Conservation (phyloP, 30 jellyfish, hydroid and myxozoan species). For the Nemopilema nomurai region DNA sequence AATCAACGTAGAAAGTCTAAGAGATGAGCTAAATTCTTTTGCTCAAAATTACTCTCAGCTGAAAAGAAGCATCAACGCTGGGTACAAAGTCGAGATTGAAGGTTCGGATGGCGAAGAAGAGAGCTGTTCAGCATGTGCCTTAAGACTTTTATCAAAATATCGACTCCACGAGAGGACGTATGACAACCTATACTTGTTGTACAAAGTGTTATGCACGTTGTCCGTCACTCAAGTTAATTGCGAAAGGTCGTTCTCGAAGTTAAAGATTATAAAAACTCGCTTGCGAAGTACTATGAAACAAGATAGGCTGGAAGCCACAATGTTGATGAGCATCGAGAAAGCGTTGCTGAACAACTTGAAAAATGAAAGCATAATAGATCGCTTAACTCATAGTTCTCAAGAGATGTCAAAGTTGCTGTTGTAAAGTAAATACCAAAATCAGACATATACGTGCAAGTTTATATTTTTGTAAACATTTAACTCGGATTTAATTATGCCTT, state of each 20-base stretch:
- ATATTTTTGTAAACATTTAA: no score
- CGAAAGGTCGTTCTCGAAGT: background rate
- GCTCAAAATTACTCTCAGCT: constrained; percentile 14
- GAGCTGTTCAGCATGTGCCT: background rate
- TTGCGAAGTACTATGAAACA: background rate
- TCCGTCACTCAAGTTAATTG: background rate
- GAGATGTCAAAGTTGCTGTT: background rate
- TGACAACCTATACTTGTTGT: background rate
- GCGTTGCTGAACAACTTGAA: background rate
- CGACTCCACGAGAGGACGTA: background rate
- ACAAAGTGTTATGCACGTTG: background rate
- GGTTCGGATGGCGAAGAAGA: background rate
- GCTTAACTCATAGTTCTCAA: background rate
- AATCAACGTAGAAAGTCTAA: constrained; percentile 4
- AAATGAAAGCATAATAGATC: background rate
- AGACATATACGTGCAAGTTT: background rate
- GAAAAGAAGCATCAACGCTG: constrained; percentile 3
- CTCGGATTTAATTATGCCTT: no score
- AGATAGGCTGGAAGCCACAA: background rate
- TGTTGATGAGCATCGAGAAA: background rate
- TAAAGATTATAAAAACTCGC: background rate
- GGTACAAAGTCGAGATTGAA: background rate
- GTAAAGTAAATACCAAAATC: background rate
- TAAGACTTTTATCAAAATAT: background rate
- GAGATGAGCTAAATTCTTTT: constrained; percentile 12